phyloP scores from a whole-genome alignment of 2,888 invertebrate genomes.

The Nomada fucata region DNA sequence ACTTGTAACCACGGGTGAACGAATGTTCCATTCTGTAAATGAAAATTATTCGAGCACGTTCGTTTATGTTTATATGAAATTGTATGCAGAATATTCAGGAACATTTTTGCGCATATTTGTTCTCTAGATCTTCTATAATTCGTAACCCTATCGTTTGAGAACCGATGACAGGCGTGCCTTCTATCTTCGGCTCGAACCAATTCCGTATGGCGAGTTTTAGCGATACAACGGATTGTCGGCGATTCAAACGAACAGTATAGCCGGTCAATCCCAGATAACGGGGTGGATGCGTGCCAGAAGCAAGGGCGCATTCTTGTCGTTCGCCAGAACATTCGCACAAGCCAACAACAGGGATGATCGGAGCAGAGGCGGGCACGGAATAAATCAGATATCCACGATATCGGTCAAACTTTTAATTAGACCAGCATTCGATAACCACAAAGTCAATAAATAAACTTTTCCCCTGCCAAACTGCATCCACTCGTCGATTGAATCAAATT shows the following conservation, averaged over 20 bases:
- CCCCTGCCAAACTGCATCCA: background rate
- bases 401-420: slow-evolving; percentile 4
- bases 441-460: background rate
- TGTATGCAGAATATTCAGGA: too few relatives aligned
- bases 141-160: slow-evolving; percentile 24
- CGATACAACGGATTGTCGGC: slow-evolving; percentile 33
- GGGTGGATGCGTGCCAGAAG: slow-evolving; percentile 40
- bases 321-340: slow-evolving; percentile 2
- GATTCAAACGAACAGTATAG: slow-evolving; percentile 42
- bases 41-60: background rate
- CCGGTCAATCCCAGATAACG: slow-evolving; percentile 32
- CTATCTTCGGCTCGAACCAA: slow-evolving; percentile 11
- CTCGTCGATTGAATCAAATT: background rate
- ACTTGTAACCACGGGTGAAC: too few relatives aligned
- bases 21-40: background rate
- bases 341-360: background rate
- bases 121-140: too few relatives aligned
- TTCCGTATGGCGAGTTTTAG: slow-evolving; percentile 45
- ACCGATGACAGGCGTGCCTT: slow-evolving; percentile 15
- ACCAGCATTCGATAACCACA: background rate
- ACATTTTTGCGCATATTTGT: too few relatives aligned
- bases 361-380: background rate
- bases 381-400: background rate
- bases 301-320: slow-evolving; percentile 32
- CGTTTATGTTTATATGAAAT: background rate